Conservation (phyloP, 2,888 invertebrate genomes). For the Macrosiphum euphorbiae region DNA sequence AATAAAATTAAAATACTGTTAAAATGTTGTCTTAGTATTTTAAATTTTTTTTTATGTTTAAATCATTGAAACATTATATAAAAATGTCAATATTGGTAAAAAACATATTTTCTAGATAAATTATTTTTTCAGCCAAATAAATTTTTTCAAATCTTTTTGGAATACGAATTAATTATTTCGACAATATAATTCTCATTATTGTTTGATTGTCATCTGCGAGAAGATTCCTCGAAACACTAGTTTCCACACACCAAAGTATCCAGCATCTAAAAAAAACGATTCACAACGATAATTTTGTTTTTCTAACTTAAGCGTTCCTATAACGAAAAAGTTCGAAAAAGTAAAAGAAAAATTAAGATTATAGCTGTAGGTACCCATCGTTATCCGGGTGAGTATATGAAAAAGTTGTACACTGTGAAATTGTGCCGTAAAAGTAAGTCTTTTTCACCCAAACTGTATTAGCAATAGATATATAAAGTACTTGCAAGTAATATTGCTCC, state of each 20-base stretch:
- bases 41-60: background rate
- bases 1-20: background rate
- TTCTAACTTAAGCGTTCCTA: background rate
- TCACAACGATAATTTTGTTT: background rate
- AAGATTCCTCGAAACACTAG: background rate
- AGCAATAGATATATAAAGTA: background rate
- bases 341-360: conserved; percentile 25
- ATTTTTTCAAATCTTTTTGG: background rate
- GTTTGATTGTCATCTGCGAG: background rate
- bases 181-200: background rate
- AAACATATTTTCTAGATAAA: background rate
- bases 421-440: conserved; percentile 31
- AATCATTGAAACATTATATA: background rate
- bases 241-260: conserved; percentile 1
- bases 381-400: background rate
- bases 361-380: background rate
- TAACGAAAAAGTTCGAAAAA: conserved; percentile 19
- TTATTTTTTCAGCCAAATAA: background rate
- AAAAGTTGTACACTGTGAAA: conserved; percentile 11
- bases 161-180: background rate
- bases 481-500: background rate
- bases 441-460: background rate
- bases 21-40: background rate
- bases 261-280: background rate
- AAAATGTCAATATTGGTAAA: background rate